Evolutionary conservation across 2,797 vertebrate genomes (phyloP).

Genomic region (Malacoctenus gilli): DNA sequence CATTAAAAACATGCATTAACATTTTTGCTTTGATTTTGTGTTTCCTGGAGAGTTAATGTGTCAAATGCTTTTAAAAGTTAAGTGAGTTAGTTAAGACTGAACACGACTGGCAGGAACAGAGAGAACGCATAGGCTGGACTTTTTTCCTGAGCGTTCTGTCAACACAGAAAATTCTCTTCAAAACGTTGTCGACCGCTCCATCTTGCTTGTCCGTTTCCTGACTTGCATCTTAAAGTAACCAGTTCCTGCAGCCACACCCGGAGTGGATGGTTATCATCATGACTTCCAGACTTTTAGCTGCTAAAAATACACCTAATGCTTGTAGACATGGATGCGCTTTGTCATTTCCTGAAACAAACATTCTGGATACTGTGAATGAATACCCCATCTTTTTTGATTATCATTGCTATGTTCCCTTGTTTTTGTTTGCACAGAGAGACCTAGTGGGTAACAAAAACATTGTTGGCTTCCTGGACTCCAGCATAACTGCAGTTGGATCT

Average conservation of each 20-base stretch:
- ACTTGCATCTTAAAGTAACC: constrained; percentile 24
- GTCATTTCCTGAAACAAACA: constrained; percentile 15
- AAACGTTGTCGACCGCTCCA: constrained; percentile 6
- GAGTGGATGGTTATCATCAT: constrained; percentile 50
- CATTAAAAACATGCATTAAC: background rate
- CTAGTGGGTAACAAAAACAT: constrained; percentile 97
- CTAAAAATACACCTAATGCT: constrained; percentile 17
- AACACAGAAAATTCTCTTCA: too few species aligned
- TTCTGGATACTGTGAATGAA: constrained; percentile 2
- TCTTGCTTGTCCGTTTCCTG: constrained; percentile 20
- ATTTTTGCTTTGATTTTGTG: constrained; percentile 1
- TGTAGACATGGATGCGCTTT: constrained; percentile 20
- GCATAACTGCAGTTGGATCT: constrained; percentile 90
- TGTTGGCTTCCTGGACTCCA: constrained; percentile 96
- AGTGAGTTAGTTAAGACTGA: too few species aligned
- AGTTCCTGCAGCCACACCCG: constrained; percentile 60
- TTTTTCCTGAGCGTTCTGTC: too few species aligned
- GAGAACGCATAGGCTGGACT: too few species aligned
- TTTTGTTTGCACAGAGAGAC: constrained; percentile 85
- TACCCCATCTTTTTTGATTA: constrained; percentile 2
- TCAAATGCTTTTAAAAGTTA: too few species aligned
- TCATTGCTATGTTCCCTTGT: constrained; percentile 27
- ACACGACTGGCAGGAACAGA: background rate
- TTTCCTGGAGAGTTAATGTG: too few species aligned
- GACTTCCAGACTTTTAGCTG: constrained; percentile 30